phyloP scores from a whole-genome alignment of 2,113 vertebrate species.

The Butorides virescens region DNA sequence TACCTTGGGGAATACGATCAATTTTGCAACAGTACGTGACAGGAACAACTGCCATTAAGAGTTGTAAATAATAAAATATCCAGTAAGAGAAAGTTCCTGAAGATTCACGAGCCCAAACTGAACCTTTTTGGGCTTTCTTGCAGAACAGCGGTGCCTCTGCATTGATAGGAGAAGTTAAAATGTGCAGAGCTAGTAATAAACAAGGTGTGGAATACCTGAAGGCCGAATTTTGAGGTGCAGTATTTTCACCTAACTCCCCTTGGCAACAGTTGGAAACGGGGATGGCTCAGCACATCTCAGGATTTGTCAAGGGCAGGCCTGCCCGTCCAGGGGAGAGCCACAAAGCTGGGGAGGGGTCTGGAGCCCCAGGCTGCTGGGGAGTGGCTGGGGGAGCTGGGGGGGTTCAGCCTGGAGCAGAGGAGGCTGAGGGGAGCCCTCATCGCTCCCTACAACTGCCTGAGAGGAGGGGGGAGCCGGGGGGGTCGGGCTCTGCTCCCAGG shows the following conservation, averaged over 20 bases:
- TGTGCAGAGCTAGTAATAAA: background rate
- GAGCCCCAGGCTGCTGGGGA: too few species aligned
- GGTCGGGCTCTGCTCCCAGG: too few species aligned
- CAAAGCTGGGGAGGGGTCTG: too few species aligned
- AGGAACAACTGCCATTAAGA: background rate
- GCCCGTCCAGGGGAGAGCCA: background rate
- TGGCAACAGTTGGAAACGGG: background rate
- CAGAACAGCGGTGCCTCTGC: background rate
- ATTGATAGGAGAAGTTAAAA: background rate
- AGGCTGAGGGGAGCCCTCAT: too few species aligned
- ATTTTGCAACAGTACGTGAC: background rate
- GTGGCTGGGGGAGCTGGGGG: too few species aligned
- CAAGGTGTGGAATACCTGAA: background rate
- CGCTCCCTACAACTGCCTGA: too few species aligned
- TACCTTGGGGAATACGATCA: fast-evolving
- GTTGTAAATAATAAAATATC: background rate
- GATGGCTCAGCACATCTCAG: background rate
- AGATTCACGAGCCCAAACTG: background rate
- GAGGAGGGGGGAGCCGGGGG: too few species aligned
- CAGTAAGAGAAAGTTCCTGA: background rate
- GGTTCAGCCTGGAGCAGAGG: too few species aligned
- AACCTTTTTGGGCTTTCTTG: background rate
- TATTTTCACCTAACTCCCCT: background rate
- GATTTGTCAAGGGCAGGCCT: background rate
- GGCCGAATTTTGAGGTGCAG: background rate